Percentiles rank a stretch among this genome's conserved stretches.
Evolutionary conservation across 2,888 invertebrate genomes (phyloP).

Genomic region (Brassicogethes aeneus): DNA sequence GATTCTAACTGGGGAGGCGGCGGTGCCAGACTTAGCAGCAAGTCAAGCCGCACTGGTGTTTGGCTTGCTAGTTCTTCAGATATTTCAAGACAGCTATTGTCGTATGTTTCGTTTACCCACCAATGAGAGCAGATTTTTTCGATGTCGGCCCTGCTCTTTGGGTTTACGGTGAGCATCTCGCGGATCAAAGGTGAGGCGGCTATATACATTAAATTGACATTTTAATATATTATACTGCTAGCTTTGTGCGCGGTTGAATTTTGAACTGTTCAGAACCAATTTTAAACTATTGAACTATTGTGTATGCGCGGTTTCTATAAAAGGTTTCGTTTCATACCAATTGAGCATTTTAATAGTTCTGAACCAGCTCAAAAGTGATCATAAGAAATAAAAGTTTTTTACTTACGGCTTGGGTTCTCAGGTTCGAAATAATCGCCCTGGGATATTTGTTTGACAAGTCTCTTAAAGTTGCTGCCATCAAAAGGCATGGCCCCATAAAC

Average conservation of each 20-base stretch:
- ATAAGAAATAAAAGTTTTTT: slow-evolving; percentile 2
- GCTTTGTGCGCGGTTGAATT: too few relatives aligned
- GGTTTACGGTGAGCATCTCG: slow-evolving; percentile 90
- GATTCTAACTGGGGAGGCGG: slow-evolving; percentile 63
- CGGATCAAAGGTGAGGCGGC: slow-evolving; percentile 90
- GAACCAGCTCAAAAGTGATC: too few relatives aligned
- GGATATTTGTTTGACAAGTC: slow-evolving; percentile 93
- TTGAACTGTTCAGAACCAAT: too few relatives aligned
- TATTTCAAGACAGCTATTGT: slow-evolving; percentile 71
- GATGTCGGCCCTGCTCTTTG: slow-evolving; percentile 81
- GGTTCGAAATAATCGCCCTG: slow-evolving; percentile 97
- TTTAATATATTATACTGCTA: slow-evolving; percentile 2
- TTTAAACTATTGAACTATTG: too few relatives aligned
- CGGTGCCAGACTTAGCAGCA: slow-evolving; percentile 78
- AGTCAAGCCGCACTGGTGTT: slow-evolving; percentile 81
- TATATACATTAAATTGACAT: slow-evolving; percentile 46
- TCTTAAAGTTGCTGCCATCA: slow-evolving; percentile 96
- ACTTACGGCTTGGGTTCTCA: slow-evolving; percentile 80
- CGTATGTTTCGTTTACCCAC: slow-evolving; percentile 91
- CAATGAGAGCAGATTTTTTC: slow-evolving; percentile 91
- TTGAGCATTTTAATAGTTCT: too few relatives aligned
- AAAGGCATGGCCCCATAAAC: slow-evolving; percentile 99
- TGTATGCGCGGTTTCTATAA: too few relatives aligned
- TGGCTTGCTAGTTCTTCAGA: slow-evolving; percentile 84
- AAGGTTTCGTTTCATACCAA: too few relatives aligned